Conservation (phyloP, 2,113 vertebrate genomes). For the Chionomys nivalis region DNA sequence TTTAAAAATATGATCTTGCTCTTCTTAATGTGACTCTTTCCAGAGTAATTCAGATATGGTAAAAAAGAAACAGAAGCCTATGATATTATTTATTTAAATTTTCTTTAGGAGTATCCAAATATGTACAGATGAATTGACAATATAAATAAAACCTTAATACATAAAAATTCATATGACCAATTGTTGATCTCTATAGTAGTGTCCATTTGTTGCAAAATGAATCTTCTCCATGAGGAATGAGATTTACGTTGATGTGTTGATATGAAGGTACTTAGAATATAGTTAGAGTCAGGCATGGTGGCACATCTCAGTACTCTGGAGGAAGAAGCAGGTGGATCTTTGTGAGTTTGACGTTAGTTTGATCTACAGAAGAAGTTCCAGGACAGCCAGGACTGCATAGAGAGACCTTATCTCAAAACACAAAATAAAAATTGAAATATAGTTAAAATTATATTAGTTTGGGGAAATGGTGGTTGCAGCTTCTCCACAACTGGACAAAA, state of each 20-base stretch:
- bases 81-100: conserved; percentile 14
- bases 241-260: neutral
- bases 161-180: neutral
- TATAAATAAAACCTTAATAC: neutral
- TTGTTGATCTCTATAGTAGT: neutral
- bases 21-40: conserved; percentile 14
- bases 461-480: neutral
- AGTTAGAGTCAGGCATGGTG: neutral
- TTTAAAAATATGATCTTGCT: conserved; percentile 32
- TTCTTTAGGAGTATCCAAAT: neutral
- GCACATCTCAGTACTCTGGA: neutral
- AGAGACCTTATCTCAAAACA: neutral
- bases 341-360: neutral
- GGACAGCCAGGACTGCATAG: neutral
- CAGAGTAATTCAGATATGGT: neutral
- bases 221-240: neutral
- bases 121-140: neutral
- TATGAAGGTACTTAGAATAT: neutral
- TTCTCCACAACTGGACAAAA: neutral
- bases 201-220: neutral
- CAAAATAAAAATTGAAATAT: neutral
- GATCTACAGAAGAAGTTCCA: neutral
- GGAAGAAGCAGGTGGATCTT: neutral
- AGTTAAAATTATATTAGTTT: neutral
- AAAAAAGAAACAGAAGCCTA: conserved; percentile 23